A percentile compares a stretch with the other conserved stretches of the same genome.
Conservation (phyloP, 2,113 vertebrate genomes). For the Symphodus melops region DNA sequence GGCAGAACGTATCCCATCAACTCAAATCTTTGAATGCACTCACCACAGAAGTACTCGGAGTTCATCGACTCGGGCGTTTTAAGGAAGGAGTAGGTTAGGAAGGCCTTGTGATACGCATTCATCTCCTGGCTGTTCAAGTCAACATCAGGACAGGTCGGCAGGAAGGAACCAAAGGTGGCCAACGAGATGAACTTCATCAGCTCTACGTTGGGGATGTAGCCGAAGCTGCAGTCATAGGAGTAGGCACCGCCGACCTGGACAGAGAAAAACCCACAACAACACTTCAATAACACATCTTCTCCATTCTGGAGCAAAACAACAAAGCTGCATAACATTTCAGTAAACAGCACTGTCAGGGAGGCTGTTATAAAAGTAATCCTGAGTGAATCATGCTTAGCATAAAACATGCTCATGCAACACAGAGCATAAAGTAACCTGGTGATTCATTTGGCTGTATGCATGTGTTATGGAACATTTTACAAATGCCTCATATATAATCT, state of each 20-base stretch:
- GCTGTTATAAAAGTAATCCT: too few species aligned
- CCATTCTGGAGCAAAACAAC: too few species aligned
- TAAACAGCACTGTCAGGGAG: too few species aligned
- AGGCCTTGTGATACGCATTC: slow-evolving; percentile 95
- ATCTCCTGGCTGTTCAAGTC: slow-evolving; percentile 86
- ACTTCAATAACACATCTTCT: neutral
- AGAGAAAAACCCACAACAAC: neutral
- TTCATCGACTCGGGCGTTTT: slow-evolving; percentile 93
- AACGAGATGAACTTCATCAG: slow-evolving; percentile 99
- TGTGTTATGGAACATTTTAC: too few species aligned
- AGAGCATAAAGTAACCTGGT: too few species aligned
- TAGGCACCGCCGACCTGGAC: slow-evolving; percentile 94
- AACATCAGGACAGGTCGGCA: slow-evolving; percentile 91
- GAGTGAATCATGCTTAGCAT: too few species aligned
- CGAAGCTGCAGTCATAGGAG: slow-evolving; percentile 97
- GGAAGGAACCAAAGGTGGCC: slow-evolving; percentile 96
- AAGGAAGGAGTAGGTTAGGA: slow-evolving; percentile 95
- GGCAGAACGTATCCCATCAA: neutral
- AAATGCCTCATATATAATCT: too few species aligned
- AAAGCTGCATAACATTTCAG: too few species aligned
- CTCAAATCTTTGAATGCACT: slow-evolving; percentile 51
- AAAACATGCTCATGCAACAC: too few species aligned
- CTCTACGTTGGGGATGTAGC: slow-evolving; percentile 96
- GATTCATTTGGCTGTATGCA: too few species aligned
- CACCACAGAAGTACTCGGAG: slow-evolving; percentile 94